Evolutionary conservation across 2,888 invertebrate genomes (phyloP).

Genomic region (Cataglyphis cursor): DNA sequence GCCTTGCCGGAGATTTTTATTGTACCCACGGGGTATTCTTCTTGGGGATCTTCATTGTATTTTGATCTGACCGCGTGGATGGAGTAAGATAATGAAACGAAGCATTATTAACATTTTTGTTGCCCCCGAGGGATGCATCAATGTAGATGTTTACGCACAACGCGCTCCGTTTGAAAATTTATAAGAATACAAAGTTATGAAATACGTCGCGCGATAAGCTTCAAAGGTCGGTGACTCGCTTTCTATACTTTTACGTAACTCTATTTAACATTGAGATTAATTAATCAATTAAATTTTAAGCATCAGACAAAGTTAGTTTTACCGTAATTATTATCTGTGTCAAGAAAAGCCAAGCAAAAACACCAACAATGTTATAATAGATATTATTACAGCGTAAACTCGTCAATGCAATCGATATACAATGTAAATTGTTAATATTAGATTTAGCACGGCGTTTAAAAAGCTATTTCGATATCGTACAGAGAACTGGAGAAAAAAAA

Average conservation of each 20-base stretch:
- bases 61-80: conserved; percentile 44
- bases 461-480: not conserved
- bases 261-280: not conserved
- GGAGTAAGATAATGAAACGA: conserved; percentile 57
- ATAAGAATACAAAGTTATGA: conserved; percentile 36
- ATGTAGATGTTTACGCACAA: conserved; percentile 28
- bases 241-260: not conserved
- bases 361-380: not conserved
- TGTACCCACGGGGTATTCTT: conserved; percentile 52
- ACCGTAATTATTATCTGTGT: not conserved
- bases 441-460: not conserved
- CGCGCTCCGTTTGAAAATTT: conserved; percentile 35
- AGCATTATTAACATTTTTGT: conserved; percentile 64
- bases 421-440: conserved; percentile 29
- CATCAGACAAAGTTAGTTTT: not conserved
- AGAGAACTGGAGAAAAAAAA: not conserved
- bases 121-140: conserved; percentile 52
- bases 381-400: not conserved
- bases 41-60: conserved; percentile 45
- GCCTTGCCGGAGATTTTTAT: conserved; percentile 52
- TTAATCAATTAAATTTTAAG: conserved; percentile 2
- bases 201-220: conserved; percentile 17
- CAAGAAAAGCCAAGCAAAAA: not conserved
- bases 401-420: not conserved
- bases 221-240: not conserved